phyloP scores from a whole-genome alignment of 2,797 vertebrate genomes.

The Sitta carolinensis region DNA sequence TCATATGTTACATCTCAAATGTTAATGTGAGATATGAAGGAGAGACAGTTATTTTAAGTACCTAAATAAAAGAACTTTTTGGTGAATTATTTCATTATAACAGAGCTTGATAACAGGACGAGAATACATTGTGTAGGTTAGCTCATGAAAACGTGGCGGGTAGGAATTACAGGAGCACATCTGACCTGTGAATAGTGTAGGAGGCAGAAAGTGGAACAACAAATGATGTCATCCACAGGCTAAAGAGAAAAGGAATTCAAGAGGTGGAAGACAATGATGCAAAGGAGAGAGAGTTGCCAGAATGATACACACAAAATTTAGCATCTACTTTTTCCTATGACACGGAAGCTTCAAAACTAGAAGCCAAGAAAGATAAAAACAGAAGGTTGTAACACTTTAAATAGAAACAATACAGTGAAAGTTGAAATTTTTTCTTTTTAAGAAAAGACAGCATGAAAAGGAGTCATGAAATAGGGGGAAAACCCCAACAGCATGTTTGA shows the following conservation, averaged over 20 bases:
- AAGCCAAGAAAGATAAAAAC: background rate
- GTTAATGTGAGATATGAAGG: background rate
- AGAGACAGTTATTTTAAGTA: background rate
- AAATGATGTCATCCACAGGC: background rate
- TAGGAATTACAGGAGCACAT: background rate
- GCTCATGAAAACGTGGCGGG: background rate
- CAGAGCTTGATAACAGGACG: background rate
- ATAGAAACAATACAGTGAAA: background rate
- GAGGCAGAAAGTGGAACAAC: background rate
- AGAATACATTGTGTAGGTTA: background rate
- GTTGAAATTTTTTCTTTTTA: background rate
- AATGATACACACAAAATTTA: background rate
- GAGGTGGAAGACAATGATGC: background rate
- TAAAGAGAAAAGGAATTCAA: background rate
- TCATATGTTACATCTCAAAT: background rate
- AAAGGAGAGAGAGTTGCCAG: background rate
- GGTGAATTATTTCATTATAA: background rate
- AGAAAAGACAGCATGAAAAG: background rate
- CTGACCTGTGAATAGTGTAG: background rate
- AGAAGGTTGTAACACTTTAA: background rate
- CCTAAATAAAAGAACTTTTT: background rate
- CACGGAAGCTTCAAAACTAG: background rate
- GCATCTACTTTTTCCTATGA: background rate
- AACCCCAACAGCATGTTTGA: accelerated
- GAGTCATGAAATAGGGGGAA: background rate